Conservation (phyloP, 2,113 vertebrate species). For the Coracopsis vasa region DNA sequence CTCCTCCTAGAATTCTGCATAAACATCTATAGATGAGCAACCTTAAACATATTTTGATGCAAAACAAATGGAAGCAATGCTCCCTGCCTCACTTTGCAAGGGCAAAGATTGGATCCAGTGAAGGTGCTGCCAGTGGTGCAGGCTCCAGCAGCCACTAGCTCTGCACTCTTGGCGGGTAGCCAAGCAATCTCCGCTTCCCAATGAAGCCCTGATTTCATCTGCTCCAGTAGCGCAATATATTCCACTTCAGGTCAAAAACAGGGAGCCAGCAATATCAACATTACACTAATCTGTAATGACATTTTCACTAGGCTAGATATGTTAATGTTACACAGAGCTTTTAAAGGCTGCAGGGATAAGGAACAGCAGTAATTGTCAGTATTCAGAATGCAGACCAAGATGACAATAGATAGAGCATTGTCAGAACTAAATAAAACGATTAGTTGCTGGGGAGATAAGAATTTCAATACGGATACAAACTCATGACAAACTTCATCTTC, state of each 20-base stretch:
- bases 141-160: constrained; percentile 42
- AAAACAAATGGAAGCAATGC: not conserved
- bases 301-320: constrained; percentile 81
- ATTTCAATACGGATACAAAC: not conserved
- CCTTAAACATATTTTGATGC: constrained; percentile 9
- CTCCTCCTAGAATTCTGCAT: not conserved
- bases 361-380: constrained; percentile 69
- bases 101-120: constrained; percentile 5
- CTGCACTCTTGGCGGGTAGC: constrained; percentile 64
- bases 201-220: constrained; percentile 78
- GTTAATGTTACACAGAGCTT: constrained; percentile 80
- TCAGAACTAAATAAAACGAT: constrained; percentile 33
- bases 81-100: not conserved
- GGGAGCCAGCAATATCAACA: constrained; percentile 79
- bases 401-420: constrained; percentile 48
- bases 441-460: constrained; percentile 18
- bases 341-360: constrained; percentile 75
- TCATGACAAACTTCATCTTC: not conserved
- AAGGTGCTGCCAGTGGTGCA: not conserved
- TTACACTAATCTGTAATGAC: constrained; percentile 85
- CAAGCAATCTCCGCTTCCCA: constrained; percentile 74
- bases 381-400: constrained; percentile 42
- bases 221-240: constrained; percentile 75
- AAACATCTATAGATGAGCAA: constrained; percentile 30
- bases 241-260: constrained; percentile 83